Base-by-base conservation (phyloP, 2,888 invertebrate genomes). In the Chymomyza fuscimana region DNA sequence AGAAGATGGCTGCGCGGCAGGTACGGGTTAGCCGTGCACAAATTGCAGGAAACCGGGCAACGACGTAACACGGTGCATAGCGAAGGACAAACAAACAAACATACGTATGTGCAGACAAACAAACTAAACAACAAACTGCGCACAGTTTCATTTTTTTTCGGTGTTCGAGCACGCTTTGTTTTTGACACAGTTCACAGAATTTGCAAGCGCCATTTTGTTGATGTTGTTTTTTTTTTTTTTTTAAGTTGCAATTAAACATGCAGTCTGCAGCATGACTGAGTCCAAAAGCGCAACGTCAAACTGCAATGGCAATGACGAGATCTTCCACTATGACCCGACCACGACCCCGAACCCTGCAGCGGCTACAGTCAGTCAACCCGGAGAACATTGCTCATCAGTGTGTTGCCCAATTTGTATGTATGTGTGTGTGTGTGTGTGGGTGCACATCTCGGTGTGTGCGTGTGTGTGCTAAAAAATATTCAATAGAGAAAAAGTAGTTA, bases 171-270 rank as follows among this genome's bases (percentile, higher is more conserved):
- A 52, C 29, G 67, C 64, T 59, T 52, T 63, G 65, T 75, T 76
- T 86, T 76, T 81, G 81, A 77, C 86, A 86, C 86, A 83, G 86
- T 86, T 83, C 82, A 83, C 70, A 72, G 84, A 76, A 86, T 79
- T 81, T 69, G 86, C 72, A 71, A 75, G 70, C 81, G 81, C 72
- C 64, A 69, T 73, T 77, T 70, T 71, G 32, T 79, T 78, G 73
- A 64, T 69, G 67, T 67, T 66, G 52, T 56, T 62, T 60, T 54
- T 19, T 50, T 67, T 46, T 52, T 51, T 52, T 25, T 79, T 87
- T 86, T 86, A 83, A 80, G 84, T 83, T 88, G 88, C 85, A 85
- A 85, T 85, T 85, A 85, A 88, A 88, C 84, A 83, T 88, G 88
- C 77, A 75, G 66, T 52, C 84, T 85, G 77, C 78, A 75, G 74